Conservation (phyloP, 2,113 vertebrate genomes). For the Hippocampus zosterae region DNA sequence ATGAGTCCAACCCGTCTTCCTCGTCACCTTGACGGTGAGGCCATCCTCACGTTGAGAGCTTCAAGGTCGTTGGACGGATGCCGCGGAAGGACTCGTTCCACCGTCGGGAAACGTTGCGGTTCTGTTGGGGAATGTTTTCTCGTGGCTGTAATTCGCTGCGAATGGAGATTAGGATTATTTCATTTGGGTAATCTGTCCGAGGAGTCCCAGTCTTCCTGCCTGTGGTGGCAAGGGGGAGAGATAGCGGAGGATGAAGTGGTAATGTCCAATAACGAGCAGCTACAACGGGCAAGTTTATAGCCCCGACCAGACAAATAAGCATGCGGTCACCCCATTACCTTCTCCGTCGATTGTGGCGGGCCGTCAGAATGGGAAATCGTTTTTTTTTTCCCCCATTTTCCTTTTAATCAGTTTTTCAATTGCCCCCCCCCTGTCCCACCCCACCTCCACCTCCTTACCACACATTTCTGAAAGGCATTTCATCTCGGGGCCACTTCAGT, state of each 20-base stretch:
- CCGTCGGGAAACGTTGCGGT: conserved; percentile 25
- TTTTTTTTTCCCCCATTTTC: conserved; percentile 51
- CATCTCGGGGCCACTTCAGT: conserved; percentile 56
- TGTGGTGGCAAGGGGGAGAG: conserved; percentile 38
- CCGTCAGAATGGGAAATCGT: conserved; percentile 52
- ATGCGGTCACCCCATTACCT: conserved; percentile 49
- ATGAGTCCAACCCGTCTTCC: background rate
- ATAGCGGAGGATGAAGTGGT: conserved; percentile 52
- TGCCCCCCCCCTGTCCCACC: conserved; percentile 16
- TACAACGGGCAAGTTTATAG: conserved; percentile 31
- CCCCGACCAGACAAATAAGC: conserved; percentile 57
- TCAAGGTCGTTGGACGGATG: conserved; percentile 51
- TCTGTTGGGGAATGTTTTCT: conserved; percentile 47
- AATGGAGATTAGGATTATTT: conserved; percentile 64
- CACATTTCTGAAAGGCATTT: conserved; percentile 50
- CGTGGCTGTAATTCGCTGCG: conserved; percentile 56
- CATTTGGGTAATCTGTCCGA: conserved; percentile 62
- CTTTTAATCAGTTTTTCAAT: conserved; percentile 66
- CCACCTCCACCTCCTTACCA: conserved; percentile 16
- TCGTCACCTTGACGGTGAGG: background rate
- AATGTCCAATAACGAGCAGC: conserved; percentile 60
- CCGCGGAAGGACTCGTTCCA: conserved; percentile 21
- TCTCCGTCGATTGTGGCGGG: conserved; percentile 53
- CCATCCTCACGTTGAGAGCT: conserved; percentile 7
- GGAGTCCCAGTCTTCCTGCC: conserved; percentile 41